Base-by-base conservation (phyloP, 92 coral and sea anemone genomes). In the Epizoanthus scotinus region DNA sequence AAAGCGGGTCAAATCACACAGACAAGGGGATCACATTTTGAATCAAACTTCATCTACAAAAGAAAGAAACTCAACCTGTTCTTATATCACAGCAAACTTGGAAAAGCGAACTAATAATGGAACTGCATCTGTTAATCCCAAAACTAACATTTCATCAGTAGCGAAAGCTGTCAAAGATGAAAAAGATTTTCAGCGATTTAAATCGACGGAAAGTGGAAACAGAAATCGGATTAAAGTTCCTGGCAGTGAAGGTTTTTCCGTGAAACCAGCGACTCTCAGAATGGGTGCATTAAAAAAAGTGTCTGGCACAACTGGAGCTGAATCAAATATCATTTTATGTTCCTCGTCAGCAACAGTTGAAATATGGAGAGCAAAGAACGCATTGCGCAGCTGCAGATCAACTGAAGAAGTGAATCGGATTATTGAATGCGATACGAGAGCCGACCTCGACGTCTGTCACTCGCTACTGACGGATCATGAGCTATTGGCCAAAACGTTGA, bases 261-360 rank as follows among this genome's bases (percentile, higher is more conserved):
- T 26, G 59, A 49, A 50, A 4, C 77, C 4, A 13, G 56, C 77
- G 19, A 47, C 17, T 21, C 24, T 6, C 20, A 56, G 21, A 73
- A 73, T 27, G 60, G 31, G 25, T 27, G 8, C 14, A 55, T 6
- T 31, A 56, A 64, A 56, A 18, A 10, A 50, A 24, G 66, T 31
- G 38, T 38, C 69, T 0, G 15, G 17, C 6, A 55, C n/a, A 2
- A 56, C 29, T 28, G 49, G 20, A 18, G 24, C 29, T 3, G n/a
- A 21, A 29, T 28, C 21, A 52, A 71, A 25, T 24, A 12, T 19
- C 52, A n/a, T 53, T 29, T 31, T 28, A 56, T 25, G 49, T 54
- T 73, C 79, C 15, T 29, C 58, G 29, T 31, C 79, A 19, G 79
- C 47, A 55, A 56, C n/a, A n/a, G 21, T 73, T 6, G 79, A 73